phyloP scores from a whole-genome alignment of 2,113 vertebrate species.

The Hydrolagus affinis region DNA sequence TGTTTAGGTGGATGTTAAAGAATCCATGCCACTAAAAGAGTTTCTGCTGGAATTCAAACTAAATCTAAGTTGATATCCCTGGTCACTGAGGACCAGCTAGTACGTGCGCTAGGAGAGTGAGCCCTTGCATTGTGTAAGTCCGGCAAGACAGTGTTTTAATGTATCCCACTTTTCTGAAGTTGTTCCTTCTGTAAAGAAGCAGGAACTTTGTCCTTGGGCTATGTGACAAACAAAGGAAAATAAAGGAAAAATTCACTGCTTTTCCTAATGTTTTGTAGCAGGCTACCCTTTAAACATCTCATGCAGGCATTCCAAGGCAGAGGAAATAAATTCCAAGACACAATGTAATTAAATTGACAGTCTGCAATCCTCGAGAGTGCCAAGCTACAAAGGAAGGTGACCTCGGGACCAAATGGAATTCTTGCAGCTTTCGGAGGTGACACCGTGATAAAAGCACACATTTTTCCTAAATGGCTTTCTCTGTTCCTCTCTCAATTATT shows the following conservation, averaged over 20 bases:
- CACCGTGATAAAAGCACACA: no score
- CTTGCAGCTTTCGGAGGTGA: background rate
- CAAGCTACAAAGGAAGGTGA: background rate
- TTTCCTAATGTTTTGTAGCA: background rate
- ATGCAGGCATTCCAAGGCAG: constrained; percentile 1
- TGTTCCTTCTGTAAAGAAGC: background rate
- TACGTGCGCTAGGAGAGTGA: no score
- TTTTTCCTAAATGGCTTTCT: background rate
- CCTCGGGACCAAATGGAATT: background rate
- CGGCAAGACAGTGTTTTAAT: background rate
- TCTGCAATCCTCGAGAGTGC: background rate
- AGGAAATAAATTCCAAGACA: background rate
- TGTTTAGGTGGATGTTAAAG: no score
- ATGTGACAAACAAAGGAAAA: background rate
- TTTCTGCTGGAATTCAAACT: no score
- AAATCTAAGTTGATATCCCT: no score
- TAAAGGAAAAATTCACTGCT: background rate
- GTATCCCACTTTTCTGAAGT: background rate
- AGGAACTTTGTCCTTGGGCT: background rate
- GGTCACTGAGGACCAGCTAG: no score
- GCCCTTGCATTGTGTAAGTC: background rate
- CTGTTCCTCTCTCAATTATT: background rate
- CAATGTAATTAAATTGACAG: background rate
- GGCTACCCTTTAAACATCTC: background rate
- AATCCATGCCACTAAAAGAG: no score